These are phyloP conservation scores for Himalopsyche tibetana DNA, from an alignment of 2,888 invertebrate species.

Conservation along the genomic window DNA sequence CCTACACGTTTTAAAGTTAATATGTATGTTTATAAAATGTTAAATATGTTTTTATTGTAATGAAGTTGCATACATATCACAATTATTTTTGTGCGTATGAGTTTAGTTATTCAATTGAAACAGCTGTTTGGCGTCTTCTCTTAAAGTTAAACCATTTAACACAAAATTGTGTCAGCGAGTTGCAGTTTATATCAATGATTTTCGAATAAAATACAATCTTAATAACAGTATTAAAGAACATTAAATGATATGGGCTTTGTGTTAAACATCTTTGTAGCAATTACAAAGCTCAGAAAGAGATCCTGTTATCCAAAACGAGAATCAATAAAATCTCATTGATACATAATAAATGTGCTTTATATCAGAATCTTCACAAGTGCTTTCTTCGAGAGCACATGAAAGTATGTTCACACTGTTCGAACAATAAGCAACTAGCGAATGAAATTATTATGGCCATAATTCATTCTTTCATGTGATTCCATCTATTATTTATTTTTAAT, in stretches of 20 bases:
- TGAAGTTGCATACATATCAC: too few species aligned
- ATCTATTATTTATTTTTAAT: too few species aligned
- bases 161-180: too few species aligned
- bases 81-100: too few species aligned
- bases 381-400: conserved; percentile 53
- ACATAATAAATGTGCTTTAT: conserved; percentile 58
- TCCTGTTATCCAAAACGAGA: conserved; percentile 58
- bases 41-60: too few species aligned
- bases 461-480: too few species aligned
- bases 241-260: conserved; percentile 13
- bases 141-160: too few species aligned
- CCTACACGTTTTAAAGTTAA: too few species aligned
- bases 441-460: neutral
- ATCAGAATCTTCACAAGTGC: conserved; percentile 59
- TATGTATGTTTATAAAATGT: too few species aligned
- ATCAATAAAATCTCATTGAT: conserved; percentile 61
- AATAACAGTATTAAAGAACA: neutral
- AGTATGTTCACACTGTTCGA: conserved; percentile 43
- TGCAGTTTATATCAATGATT: too few species aligned
- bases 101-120: too few species aligned
- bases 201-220: neutral
- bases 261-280: neutral
- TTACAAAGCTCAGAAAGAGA: conserved; percentile 49
- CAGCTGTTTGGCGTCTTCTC: too few species aligned
- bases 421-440: neutral